phyloP scores from a whole-genome alignment of 2,113 vertebrate genomes.

The Cardinalis cardinalis region DNA sequence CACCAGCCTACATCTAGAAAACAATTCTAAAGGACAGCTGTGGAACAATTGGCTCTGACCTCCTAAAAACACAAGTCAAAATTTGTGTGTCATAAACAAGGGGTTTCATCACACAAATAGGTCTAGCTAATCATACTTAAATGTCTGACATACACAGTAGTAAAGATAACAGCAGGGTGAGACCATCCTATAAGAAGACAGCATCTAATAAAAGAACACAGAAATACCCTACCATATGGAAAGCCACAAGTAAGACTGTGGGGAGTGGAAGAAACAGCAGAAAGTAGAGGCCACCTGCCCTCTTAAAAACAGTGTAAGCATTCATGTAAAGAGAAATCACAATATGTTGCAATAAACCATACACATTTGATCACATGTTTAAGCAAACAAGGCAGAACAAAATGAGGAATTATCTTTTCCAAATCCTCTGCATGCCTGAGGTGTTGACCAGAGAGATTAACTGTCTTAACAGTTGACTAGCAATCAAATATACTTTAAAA shows the following conservation, averaged over 20 bases:
- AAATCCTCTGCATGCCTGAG: neutral
- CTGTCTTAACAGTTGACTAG: neutral
- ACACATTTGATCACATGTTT: neutral
- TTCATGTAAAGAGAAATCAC: neutral
- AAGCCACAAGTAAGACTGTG: neutral
- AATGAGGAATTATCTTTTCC: neutral
- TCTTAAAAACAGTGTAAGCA: neutral
- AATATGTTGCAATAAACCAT: neutral
- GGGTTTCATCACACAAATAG: neutral
- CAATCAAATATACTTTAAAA: neutral
- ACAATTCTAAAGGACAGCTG: neutral
- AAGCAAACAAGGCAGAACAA: neutral
- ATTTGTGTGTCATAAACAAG: neutral
- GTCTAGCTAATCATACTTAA: neutral
- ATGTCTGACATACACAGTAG: neutral
- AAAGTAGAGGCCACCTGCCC: neutral
- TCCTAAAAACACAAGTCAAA: neutral
- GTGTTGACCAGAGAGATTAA: neutral
- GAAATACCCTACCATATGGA: slow-evolving; percentile 5
- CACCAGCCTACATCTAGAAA: neutral
- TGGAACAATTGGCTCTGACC: neutral
- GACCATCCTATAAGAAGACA: neutral
- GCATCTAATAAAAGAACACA: neutral
- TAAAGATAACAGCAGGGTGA: neutral
- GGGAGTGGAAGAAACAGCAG: neutral